phyloP scores from a whole-genome alignment of 2,888 invertebrate species.

The Drosophila falleni region DNA sequence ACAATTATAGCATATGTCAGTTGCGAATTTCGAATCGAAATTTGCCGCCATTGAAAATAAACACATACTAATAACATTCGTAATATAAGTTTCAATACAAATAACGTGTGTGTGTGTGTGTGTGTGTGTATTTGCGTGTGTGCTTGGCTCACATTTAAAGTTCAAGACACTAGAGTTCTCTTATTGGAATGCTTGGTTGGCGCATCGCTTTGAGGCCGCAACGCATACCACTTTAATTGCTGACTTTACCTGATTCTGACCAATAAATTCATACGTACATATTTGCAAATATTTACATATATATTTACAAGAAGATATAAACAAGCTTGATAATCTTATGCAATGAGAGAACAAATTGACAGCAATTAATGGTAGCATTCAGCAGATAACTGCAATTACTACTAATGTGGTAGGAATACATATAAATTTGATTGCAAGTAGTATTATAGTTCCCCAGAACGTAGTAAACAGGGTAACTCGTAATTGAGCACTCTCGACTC shows the following conservation, averaged over 20 bases:
- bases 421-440: neutral
- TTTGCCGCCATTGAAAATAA: conserved; percentile 56
- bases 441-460: neutral
- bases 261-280: conserved; percentile 16
- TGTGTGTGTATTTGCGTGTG: conserved; percentile 1
- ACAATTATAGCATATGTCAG: conserved; percentile 50
- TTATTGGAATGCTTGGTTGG: conserved; percentile 43
- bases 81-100: conserved; percentile 35
- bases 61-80: neutral
- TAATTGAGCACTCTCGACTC: neutral
- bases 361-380: neutral
- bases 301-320: neutral
- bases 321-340: conserved; percentile 1
- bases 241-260: conserved; percentile 10
- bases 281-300: too few species aligned
- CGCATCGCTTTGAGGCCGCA: conserved; percentile 45
- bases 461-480: neutral
- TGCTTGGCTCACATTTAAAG: conserved; percentile 36
- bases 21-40: conserved; percentile 49
- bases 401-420: neutral
- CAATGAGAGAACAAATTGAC: neutral
- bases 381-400: neutral
- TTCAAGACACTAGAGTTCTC: conserved; percentile 13
- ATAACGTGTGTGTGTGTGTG: conserved; percentile 7
- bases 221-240: conserved; percentile 30